Evolutionary conservation across 2,888 invertebrate genomes (phyloP).

Genomic region (Trissonchulus latispiculum): DNA sequence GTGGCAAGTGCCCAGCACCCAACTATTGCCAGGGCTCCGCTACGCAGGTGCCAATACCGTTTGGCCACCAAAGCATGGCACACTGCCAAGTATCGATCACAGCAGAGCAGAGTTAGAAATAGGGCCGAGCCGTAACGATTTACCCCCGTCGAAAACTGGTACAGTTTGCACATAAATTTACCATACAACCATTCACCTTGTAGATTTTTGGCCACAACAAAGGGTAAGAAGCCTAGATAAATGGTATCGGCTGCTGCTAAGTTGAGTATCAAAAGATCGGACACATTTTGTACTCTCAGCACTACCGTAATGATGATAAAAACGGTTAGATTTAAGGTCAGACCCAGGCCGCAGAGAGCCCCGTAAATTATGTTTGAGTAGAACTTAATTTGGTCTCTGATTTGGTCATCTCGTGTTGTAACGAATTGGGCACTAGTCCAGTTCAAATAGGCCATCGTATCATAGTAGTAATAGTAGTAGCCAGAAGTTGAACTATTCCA

Average conservation of each 20-base stretch:
- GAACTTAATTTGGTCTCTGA: no score
- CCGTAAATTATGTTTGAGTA: background rate
- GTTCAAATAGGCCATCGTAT: no score
- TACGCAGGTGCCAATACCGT: background rate
- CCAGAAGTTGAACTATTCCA: no score
- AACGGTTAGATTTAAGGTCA: background rate
- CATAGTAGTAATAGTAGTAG: no score
- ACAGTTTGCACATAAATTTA: slow-evolving; percentile 5
- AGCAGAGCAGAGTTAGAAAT: background rate
- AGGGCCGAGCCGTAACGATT: background rate
- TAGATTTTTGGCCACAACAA: background rate
- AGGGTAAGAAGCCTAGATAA: slow-evolving; percentile 10
- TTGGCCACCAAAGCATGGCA: slow-evolving; percentile 4
- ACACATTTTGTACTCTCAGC: background rate
- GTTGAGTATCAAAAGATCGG: slow-evolving; percentile 6
- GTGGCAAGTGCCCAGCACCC: background rate
- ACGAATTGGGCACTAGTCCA: no score
- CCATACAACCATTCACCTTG: background rate
- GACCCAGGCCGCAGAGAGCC: background rate
- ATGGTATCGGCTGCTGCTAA: slow-evolving; percentile 12
- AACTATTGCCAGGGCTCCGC: background rate
- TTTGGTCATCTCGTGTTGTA: no score
- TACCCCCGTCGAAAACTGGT: background rate
- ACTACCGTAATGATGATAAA: background rate
- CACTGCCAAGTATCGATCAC: slow-evolving; percentile 12